Evolutionary conservation across 2,797 vertebrate genomes (phyloP).

Genomic region (Pseudocheirus occidentalis): DNA sequence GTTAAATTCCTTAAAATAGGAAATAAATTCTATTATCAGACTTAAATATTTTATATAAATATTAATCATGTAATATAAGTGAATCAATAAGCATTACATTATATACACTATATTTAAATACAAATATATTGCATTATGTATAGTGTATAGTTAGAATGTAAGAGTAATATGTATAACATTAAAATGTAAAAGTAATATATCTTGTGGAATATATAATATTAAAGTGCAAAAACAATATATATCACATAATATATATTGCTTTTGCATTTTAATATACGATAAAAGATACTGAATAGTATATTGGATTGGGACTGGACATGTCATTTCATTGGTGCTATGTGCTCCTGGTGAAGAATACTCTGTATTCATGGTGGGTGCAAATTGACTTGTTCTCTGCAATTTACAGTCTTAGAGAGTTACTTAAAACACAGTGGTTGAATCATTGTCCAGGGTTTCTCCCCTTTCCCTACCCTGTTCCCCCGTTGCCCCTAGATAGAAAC

Average conservation of each 20-base stretch:
- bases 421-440: not conserved
- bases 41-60: not conserved
- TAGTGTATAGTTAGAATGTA: not conserved
- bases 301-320: not conserved
- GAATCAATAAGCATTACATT: not conserved
- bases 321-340: not conserved
- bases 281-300: not conserved
- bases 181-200: not conserved
- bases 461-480: too few relatives aligned
- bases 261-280: too few relatives aligned
- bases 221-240: too few relatives aligned
- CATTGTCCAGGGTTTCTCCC: not conserved
- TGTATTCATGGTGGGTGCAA: not conserved
- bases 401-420: not conserved
- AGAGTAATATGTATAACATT: not conserved
- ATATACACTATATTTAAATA: not conserved
- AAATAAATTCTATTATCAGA: not conserved
- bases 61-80: not conserved
- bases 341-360: not conserved
- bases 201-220: too few relatives aligned
- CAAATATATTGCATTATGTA: not conserved
- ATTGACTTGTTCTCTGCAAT: not conserved
- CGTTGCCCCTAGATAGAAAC: not conserved
- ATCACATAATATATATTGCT: too few relatives aligned
- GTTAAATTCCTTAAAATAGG: not conserved